Base-by-base conservation (phyloP, 2,113 vertebrate species). In the Gadus macrocephalus region DNA sequence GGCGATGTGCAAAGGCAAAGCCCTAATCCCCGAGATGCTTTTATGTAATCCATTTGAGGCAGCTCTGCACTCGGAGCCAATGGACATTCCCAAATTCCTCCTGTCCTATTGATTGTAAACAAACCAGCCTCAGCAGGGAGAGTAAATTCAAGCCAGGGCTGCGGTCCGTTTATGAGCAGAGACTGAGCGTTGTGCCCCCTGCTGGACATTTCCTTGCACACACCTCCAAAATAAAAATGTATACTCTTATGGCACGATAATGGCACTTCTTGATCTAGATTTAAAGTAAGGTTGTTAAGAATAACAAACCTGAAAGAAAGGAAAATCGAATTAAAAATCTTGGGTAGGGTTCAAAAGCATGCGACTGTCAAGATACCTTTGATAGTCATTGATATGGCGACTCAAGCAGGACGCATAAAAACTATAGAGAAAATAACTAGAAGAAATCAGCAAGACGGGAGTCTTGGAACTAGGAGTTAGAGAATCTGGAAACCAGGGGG, bases 131-230 rank as follows among this genome's bases (percentile, higher is more conserved):
- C n/a, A n/a, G 31, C 59, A 70, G 66, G 68, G 3, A 58, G 3
- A 11, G 42, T 49, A 49, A 14, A 49, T 49, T 49, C 42, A 49
- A 49, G 42, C 42, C 42, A 49, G 42, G 42, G 11, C 42, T 9
- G 12, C 8, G 12, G 8, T 9, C 12, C 42, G 11, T 49, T 49
- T 49, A 49, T 12, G 42, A 49, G 42, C 42, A 49, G 42, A 42
- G 14, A 67, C 63, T 67, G 58, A 58, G 55, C 5, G 15, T 16
- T 58, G 55, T 58, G 79, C 78, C 83, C 81, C 70, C 85, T 88
- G 78, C 76, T 86, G 88, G 85, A 11, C 15, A 63, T 16, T 64
- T 14, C 7, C 63, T 20, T 16, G 22, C 17, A 58, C 31, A 19
- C 5, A 42, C 11, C 35, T 20, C n/a, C 15, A 58, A n/a, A 58